Evolutionary conservation across 2,113 vertebrate genomes (phyloP), one percentile per base, ranked within the genome.

Genomic region (Capricornis sumatraensis): DNA sequence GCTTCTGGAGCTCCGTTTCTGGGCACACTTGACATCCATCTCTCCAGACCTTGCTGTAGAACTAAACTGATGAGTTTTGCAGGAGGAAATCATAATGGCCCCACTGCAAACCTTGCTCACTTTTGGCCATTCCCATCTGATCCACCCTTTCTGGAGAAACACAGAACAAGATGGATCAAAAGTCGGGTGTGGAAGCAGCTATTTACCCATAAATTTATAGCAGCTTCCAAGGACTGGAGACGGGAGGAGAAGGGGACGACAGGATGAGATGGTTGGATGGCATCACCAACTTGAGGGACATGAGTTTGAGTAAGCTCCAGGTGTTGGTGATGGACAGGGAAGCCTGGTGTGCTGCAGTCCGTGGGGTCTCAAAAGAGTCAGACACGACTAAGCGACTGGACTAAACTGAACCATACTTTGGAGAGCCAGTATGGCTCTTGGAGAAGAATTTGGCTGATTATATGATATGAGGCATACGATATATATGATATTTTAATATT

Each of bases 171-270:
- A 55, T 55, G 43, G 78, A 96, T 96, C 86, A 58, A 88, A 96
- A 96, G 86, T 94, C 28, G 93, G 94, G 71, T 94, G n/a, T 57
- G 52, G 74, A 93, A 50, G 87, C 17, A 10, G 12, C 52, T 93
- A 7, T 96, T 91, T 97, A 94, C 87, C 94, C 92, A n/a, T 57
- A 67, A 27, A 85, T 93, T 62, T 84, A 27, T 96, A 95, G 98
- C 45, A 25, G 19, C 67, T 74, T 74, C 67, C 67, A 74, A 74
- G 21, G 64, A 40, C 6, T 74, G 36, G 21, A 74, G n/a, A 11
- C 5, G 0, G 67, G 67, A 74, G 36, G 67, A 74, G 21, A 74
- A 40, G 67, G 36, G 67, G 67, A 40, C 0, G 11, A 13, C 19
- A 74, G 67, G 67, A 74, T 74, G 19, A 74, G 67, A 40, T 74